Conservation (phyloP, 2,888 invertebrate genomes). For the Clepsis dumicolana region DNA sequence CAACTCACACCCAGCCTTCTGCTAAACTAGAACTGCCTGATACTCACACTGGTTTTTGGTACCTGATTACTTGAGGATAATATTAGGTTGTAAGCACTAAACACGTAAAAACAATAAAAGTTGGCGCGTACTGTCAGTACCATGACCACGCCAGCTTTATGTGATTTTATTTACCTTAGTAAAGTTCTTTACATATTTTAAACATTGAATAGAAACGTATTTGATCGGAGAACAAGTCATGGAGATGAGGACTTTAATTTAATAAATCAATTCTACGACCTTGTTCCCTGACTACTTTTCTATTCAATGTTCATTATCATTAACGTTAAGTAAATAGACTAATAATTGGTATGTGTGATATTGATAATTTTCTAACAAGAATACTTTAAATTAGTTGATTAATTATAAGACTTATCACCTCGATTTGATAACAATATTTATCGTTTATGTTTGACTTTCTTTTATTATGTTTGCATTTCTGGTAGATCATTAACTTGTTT, state of each 20-base stretch:
- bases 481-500: background rate
- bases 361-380: background rate
- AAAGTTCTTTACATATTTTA: background rate
- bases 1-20: constrained; percentile 45
- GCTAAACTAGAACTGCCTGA: constrained; percentile 6
- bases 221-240: background rate
- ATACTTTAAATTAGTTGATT: background rate
- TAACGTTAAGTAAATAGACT: background rate
- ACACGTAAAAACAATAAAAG: too few species aligned
- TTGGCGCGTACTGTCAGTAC: background rate
- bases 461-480: constrained; percentile 15
- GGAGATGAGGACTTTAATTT: background rate
- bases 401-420: background rate
- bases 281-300: background rate
- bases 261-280: background rate
- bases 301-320: background rate
- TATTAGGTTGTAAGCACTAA: background rate
- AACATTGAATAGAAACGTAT: background rate
- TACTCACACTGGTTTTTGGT: constrained; percentile 6
- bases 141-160: background rate
- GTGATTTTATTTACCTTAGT: constrained; percentile 1
- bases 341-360: background rate
- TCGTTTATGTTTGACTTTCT: constrained; percentile 16
- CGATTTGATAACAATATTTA: constrained; percentile 19
- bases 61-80: background rate